A percentile compares a stretch with the other conserved stretches of the same genome.
Conservation (phyloP, 35 echinoderm and acorn worm species). For the Chiridota heheva region DNA sequence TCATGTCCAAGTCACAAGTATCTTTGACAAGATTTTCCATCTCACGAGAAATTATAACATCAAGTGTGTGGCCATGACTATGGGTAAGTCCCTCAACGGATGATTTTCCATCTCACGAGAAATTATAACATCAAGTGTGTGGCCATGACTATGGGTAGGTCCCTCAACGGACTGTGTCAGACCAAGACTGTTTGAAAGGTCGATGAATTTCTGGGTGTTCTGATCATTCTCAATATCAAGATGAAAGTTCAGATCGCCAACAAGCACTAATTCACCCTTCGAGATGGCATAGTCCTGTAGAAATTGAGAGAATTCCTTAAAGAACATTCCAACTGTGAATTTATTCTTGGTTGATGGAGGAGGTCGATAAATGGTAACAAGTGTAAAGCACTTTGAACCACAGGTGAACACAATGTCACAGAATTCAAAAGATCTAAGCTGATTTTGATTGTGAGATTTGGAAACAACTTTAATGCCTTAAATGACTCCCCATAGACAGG, state of each 20-base stretch:
- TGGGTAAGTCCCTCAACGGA: too few relatives aligned
- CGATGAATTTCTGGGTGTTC: background rate
- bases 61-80: too few relatives aligned
- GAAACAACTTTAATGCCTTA: too few relatives aligned
- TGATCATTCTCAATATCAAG: background rate
- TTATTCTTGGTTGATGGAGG: slow-evolving; percentile 5
- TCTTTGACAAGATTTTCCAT: too few relatives aligned
- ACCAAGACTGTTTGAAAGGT: background rate
- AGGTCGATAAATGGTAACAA: slow-evolving; percentile 1
- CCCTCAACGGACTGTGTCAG: background rate
- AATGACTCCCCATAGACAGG: too few relatives aligned
- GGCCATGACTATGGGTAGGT: slow-evolving; percentile 17
- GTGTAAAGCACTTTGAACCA: background rate
- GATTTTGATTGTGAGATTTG: too few relatives aligned
- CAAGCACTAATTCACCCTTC: background rate
- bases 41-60: too few relatives aligned
- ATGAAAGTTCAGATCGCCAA: slow-evolving; percentile 34
- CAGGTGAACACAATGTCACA: too few relatives aligned
- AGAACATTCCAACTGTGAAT: background rate
- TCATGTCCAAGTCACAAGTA: too few relatives aligned
- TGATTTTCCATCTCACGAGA: background rate
- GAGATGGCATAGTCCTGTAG: background rate
- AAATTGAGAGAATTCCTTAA: background rate
- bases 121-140: slow-evolving; percentile 17
- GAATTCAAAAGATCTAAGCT: too few relatives aligned